These are phyloP conservation scores for Netelia inedita DNA, from an alignment of 2,888 invertebrate species.

Conservation along the genomic window DNA sequence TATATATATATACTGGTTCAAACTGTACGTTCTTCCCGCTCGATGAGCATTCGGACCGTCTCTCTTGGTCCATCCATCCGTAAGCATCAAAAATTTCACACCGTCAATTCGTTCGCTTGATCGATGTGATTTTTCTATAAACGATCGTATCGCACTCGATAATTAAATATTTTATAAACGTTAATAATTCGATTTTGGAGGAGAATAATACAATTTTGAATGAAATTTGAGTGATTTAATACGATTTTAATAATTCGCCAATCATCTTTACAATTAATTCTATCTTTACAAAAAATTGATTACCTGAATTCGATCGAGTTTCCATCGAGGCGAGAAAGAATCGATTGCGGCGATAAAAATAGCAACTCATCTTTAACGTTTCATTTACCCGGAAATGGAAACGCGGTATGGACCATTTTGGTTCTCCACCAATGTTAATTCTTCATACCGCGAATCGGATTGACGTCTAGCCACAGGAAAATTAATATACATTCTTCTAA, in stretches of 20 bases:
- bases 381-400: background rate
- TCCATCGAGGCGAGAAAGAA: too few species aligned
- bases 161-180: too few species aligned
- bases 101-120: background rate
- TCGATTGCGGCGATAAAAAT: too few species aligned
- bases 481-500: conserved; percentile 37
- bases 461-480: conserved; percentile 49
- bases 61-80: background rate
- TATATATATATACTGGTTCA: background rate
- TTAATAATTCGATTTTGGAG: too few species aligned
- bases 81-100: background rate
- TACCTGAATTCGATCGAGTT: too few species aligned
- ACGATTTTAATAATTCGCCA: too few species aligned
- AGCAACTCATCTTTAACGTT: too few species aligned
- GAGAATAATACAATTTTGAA: too few species aligned
- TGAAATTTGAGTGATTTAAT: too few species aligned
- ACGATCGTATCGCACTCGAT: too few species aligned
- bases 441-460: conserved; percentile 65
- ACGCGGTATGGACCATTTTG: background rate
- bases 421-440: conserved; percentile 40
- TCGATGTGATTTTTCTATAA: background rate
- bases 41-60: conserved; percentile 3
- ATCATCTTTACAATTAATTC: too few species aligned
- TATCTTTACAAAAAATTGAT: too few species aligned
- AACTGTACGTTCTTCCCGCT: conserved; percentile 16